A percentile compares a stretch with the other conserved stretches of the same genome.
These are phyloP conservation scores for Daphoenositta chrysoptera DNA, from an alignment of 2,113 vertebrate genomes.

Conservation along the genomic window DNA sequence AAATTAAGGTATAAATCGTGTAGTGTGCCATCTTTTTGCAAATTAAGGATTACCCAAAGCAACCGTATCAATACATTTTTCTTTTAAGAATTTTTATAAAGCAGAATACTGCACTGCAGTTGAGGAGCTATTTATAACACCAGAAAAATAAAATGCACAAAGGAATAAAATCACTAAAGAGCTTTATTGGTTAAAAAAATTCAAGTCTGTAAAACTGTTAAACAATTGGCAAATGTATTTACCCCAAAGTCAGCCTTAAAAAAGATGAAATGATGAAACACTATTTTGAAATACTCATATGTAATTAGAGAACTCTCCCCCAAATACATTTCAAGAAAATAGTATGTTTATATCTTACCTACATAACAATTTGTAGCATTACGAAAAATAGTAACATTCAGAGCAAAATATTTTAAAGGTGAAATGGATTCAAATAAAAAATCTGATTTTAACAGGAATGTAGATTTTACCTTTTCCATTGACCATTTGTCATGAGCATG, in stretches of 20 bases:
- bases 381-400: neutral
- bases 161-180: neutral
- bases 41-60: neutral
- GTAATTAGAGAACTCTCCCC: neutral
- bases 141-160: neutral
- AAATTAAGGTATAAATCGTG: neutral
- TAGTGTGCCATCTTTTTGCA: neutral
- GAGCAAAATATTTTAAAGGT: neutral
- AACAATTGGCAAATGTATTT: neutral
- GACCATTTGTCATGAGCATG: slow-evolving; percentile 95
- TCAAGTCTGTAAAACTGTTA: neutral
- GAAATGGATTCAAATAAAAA: neutral
- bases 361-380: neutral
- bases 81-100: neutral
- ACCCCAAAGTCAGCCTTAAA: neutral
- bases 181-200: neutral
- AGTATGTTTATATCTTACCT: neutral
- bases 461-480: slow-evolving; percentile 88
- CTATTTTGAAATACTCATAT: neutral
- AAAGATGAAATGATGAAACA: neutral
- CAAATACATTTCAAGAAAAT: neutral
- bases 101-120: neutral
- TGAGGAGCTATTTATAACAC: neutral
- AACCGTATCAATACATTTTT: neutral
- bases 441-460: neutral